phyloP scores from a whole-genome alignment of 2,113 vertebrate genomes.

The Etia nguti region DNA sequence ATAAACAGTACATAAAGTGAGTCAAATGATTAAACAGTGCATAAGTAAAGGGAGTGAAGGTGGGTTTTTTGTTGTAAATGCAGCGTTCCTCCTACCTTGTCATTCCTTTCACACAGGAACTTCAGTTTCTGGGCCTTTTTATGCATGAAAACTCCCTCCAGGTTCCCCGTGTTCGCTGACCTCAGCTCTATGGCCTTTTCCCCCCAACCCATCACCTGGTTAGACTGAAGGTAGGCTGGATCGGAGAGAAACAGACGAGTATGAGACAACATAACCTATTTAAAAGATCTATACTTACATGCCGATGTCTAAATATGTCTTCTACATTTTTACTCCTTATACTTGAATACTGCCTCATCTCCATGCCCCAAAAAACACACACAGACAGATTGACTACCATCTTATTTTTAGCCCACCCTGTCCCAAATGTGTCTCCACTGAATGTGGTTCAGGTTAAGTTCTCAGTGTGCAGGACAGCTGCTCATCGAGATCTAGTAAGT shows the following conservation, averaged over 20 bases:
- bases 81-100: conserved; percentile 78
- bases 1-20: background rate
- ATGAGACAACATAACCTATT: background rate
- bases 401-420: conserved; percentile 28
- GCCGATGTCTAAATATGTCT: background rate
- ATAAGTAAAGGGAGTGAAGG: background rate
- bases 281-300: background rate
- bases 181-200: conserved; percentile 92
- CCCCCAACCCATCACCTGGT: conserved; percentile 95
- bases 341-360: background rate
- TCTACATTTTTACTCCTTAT: background rate
- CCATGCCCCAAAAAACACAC: background rate
- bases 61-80: background rate
- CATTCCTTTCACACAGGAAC: conserved; percentile 93
- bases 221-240: conserved; percentile 90
- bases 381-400: background rate
- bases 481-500: background rate
- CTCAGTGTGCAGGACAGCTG: background rate
- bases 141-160: conserved; percentile 95
- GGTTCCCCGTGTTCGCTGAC: conserved; percentile 81
- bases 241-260: background rate
- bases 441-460: conserved; percentile 14
- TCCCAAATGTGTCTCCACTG: conserved; percentile 14
- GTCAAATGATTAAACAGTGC: background rate
- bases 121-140: conserved; percentile 95